Conservation (phyloP, 2,797 vertebrate genomes). For the Myripristis jacobus region DNA sequence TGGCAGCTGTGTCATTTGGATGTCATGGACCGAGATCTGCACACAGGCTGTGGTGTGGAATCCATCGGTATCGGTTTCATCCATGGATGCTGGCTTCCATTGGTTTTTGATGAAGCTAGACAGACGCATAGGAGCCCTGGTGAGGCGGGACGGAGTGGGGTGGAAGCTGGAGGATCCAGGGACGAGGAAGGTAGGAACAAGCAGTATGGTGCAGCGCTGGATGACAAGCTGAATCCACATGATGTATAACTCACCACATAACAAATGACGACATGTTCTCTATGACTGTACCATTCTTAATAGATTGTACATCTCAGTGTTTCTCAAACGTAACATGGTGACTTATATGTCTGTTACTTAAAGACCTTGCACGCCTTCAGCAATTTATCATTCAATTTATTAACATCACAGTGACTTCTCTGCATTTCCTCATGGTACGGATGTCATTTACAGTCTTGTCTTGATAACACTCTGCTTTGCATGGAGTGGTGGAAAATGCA, state of each 20-base stretch:
- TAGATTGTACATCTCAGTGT: not conserved
- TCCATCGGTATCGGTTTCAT: constrained; percentile 81
- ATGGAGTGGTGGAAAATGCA: not conserved
- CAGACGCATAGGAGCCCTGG: constrained; percentile 55
- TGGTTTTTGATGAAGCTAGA: constrained; percentile 63
- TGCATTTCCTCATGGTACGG: not conserved
- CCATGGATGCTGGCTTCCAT: constrained; percentile 60
- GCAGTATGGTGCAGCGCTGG: constrained; percentile 16
- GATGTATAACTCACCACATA: constrained; percentile 35
- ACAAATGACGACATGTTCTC: constrained; percentile 23
- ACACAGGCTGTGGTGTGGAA: constrained; percentile 67
- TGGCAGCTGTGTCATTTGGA: constrained; percentile 86
- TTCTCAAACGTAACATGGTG: not conserved
- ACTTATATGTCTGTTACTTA: not conserved
- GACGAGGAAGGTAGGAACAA: constrained; percentile 39
- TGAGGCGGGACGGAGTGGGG: constrained; percentile 9
- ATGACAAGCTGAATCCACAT: constrained; percentile 38
- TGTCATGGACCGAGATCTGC: constrained; percentile 74
- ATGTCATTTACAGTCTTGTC: not conserved
- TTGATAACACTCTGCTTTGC: not conserved
- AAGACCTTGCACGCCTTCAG: not conserved
- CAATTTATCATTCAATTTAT: not conserved
- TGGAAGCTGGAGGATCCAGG: constrained; percentile 34
- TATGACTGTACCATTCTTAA: constrained; percentile 11
- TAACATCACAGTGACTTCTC: not conserved